Evolutionary conservation across 2,113 vertebrate species (phyloP).

Genomic region (Hippocampus abdominalis): DNA sequence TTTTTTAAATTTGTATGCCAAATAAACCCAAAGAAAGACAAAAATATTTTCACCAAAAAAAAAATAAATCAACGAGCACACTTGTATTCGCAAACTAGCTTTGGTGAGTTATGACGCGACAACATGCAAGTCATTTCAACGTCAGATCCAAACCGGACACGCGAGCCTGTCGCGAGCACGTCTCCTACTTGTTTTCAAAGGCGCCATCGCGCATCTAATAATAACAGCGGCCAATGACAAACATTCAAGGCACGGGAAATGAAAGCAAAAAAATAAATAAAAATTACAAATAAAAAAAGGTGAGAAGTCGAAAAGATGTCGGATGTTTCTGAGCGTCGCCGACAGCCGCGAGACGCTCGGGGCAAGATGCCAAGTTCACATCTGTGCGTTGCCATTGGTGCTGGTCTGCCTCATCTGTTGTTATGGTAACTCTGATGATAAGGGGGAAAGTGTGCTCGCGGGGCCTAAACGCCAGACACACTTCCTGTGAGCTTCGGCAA

Average conservation of each 20-base stretch:
- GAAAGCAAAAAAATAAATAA: neutral
- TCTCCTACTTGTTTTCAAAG: conserved; percentile 1
- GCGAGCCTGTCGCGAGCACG: neutral
- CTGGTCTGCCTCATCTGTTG: conserved; percentile 62
- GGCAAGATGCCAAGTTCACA: conserved; percentile 61
- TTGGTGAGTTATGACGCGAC: neutral
- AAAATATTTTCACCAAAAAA: too few relatives aligned
- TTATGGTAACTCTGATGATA: conserved; percentile 62
- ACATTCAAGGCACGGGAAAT: conserved; percentile 10
- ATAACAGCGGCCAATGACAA: conserved; percentile 19
- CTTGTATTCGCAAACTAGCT: neutral
- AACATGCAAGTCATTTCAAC: neutral
- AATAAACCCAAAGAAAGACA: neutral
- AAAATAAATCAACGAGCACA: neutral
- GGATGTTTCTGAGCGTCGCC: conserved; percentile 26
- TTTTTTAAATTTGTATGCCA: neutral
- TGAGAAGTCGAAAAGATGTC: conserved; percentile 19
- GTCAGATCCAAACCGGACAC: neutral
- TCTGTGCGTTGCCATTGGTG: conserved; percentile 43
- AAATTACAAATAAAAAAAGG: neutral
- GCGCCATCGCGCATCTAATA: conserved; percentile 28
- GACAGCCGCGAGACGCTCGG: conserved; percentile 43
- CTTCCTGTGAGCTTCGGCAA: conserved; percentile 49
- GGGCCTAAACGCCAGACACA: conserved; percentile 47
- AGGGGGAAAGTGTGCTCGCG: conserved; percentile 37